Evolutionary conservation across 2,888 invertebrate genomes (phyloP).

Genomic region (Sycophila texana): DNA sequence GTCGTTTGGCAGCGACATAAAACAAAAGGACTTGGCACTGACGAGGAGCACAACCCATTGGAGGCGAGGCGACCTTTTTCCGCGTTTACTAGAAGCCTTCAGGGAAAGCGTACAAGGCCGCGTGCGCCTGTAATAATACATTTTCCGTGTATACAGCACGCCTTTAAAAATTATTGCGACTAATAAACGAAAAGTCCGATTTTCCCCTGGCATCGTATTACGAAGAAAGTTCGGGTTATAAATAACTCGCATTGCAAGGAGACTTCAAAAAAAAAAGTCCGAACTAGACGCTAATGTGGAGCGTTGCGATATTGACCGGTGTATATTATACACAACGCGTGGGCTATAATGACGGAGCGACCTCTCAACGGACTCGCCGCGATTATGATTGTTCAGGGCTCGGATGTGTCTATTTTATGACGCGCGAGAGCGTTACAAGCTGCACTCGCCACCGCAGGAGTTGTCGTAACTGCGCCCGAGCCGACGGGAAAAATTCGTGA

Average conservation of each 20-base stretch:
- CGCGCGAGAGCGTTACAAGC: constrained; percentile 9
- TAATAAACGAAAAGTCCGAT: background rate
- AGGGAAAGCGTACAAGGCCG: constrained; percentile 20
- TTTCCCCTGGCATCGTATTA: background rate
- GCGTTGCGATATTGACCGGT: constrained; percentile 11
- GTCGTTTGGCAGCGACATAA: too few species aligned
- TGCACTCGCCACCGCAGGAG: constrained; percentile 14
- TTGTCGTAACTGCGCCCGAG: constrained; percentile 37
- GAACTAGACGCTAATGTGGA: background rate
- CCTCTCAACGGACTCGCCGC: background rate
- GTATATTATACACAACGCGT: background rate
- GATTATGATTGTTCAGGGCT: background rate
- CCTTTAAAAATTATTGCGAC: constrained; percentile 21
- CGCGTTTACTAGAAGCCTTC: constrained; percentile 17
- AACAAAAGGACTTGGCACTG: too few species aligned
- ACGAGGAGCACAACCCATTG: background rate
- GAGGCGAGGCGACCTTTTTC: constrained; percentile 16
- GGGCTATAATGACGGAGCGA: background rate
- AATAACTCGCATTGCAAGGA: background rate
- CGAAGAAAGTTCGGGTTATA: background rate
- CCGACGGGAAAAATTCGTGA: too few species aligned
- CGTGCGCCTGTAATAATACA: constrained; percentile 1
- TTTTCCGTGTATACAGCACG: constrained; percentile 30
- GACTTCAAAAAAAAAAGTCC: background rate
- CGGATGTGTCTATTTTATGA: background rate